Evolutionary conservation across 1,140 invertebrate species (phyloP).

Genomic region (Caenorhabditis latens): DNA sequence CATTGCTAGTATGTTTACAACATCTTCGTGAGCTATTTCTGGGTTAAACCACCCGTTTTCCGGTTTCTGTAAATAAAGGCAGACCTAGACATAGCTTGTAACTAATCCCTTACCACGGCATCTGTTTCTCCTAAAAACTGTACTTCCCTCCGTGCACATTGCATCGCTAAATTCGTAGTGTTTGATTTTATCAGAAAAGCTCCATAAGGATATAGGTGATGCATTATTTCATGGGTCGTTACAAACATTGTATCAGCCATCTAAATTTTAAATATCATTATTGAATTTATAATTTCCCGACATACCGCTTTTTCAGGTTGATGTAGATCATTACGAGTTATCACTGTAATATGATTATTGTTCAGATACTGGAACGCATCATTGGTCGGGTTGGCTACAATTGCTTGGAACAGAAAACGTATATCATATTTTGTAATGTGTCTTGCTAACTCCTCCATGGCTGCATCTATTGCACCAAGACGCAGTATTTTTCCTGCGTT

Average conservation of each 20-base stretch:
- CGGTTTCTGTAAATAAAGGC: slow-evolving; percentile 13
- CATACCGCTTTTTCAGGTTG: slow-evolving; percentile 34
- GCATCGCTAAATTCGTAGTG: not conserved
- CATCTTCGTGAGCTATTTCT: slow-evolving; percentile 31
- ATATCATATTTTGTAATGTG: not conserved
- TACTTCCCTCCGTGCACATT: not conserved
- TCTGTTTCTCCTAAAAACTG: slow-evolving; percentile 17
- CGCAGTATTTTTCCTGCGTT: slow-evolving; percentile 13
- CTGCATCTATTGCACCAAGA: slow-evolving; percentile 27
- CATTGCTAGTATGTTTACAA: slow-evolving; percentile 15
- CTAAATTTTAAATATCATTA: not conserved
- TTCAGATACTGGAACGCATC: slow-evolving; percentile 34
- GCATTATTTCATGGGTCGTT: slow-evolving; percentile 35
- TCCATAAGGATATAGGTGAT: slow-evolving; percentile 13
- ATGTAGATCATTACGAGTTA: slow-evolving; percentile 29
- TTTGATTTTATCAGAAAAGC: not conserved
- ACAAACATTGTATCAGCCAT: slow-evolving; percentile 39
- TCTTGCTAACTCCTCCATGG: not conserved
- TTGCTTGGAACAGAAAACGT: slow-evolving; percentile 36
- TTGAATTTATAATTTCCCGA: not conserved
- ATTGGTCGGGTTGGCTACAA: slow-evolving; percentile 25
- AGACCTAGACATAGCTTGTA: too few species aligned
- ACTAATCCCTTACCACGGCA: not conserved
- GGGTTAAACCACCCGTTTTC: not conserved
- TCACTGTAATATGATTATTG: slow-evolving; percentile 32